These are phyloP conservation scores for Lysandra coridon DNA, from an alignment of 2,888 invertebrate species.

Conservation along the genomic window DNA sequence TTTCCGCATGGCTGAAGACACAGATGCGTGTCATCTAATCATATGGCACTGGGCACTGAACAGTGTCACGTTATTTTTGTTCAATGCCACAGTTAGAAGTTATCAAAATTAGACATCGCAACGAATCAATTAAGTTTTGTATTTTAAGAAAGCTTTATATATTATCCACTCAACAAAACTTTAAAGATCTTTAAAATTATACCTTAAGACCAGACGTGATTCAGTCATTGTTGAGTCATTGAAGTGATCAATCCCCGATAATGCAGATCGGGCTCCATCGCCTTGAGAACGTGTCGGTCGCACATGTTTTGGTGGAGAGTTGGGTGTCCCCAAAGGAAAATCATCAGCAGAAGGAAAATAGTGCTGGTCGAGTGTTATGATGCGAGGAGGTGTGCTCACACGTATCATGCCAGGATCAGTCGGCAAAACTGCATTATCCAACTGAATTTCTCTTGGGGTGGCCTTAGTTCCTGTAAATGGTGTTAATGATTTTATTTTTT, in stretches of 20 bases:
- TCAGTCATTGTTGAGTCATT: conserved; percentile 75
- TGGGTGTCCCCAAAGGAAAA: conserved; percentile 56
- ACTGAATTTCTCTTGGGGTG: conserved; percentile 91
- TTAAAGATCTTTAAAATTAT: conserved; percentile 9
- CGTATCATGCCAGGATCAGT: conserved; percentile 87
- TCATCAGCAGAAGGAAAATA: conserved; percentile 87
- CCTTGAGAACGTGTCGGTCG: conserved; percentile 63
- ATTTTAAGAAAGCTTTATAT: too few relatives aligned
- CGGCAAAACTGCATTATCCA: conserved; percentile 90
- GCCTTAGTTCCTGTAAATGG: conserved; percentile 85
- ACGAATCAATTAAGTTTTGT: too few relatives aligned
- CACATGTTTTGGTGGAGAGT: conserved; percentile 65
- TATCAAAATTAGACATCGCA: too few relatives aligned
- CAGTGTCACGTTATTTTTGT: too few relatives aligned
- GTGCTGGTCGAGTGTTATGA: conserved; percentile 92
- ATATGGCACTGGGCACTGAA: too few relatives aligned
- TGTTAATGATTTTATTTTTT: background rate
- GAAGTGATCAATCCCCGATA: conserved; percentile 63
- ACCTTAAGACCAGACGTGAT: conserved; percentile 72
- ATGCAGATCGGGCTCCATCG: conserved; percentile 64
- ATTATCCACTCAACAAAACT: too few relatives aligned
- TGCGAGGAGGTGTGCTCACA: conserved; percentile 93
- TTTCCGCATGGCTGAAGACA: too few relatives aligned
- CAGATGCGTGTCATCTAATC: too few relatives aligned
- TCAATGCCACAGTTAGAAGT: too few relatives aligned